Base-by-base conservation (phyloP, 2,888 invertebrate species). In the Molanna angustata region DNA sequence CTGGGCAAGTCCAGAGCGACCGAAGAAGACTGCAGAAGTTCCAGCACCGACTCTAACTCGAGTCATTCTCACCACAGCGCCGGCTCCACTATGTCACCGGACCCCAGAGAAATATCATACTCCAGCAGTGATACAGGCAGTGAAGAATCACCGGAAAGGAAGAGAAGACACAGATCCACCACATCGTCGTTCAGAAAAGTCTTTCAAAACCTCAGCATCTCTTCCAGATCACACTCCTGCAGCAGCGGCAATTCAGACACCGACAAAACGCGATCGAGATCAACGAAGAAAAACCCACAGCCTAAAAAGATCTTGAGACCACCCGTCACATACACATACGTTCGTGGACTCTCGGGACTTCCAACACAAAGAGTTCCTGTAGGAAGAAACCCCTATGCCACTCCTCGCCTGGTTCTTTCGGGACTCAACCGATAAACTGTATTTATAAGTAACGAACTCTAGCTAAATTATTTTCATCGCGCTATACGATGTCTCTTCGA, bases 281-380 rank as follows among this genome's bases (percentile, higher is more conserved):
- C 67, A 54, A 70, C 73, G 11, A 80, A 80, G 64, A 83, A 83
- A 62, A 84, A 82, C 64, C 70, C 74, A 31, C 80, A 82, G 52
- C 88, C 87, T 1, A 87, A 88, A 66, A 80, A 86, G 62, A 90
- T 91, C 57, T 75, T 90, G 6, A 78, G 91, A 32, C 80, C 87
- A 45, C 90, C 90, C 1, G 85, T 89, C 9, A 80, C 85, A 0
- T 90, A 90, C 68, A 88, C 87, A 6, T 91, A 90, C 68, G 85
- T 88, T 1, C 84, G 84, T 59, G 90, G 90, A 40, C 78, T 89
- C 59, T 90, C 90, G 6, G 90, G 90, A 7, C 71, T 90, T 49
- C 90, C 90, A 4, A 90, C 90, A 1, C 89, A 89, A 66, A 78
- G 90, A 64, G 85, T 90, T 17, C 89, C 90, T 0, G 22, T 59